Percentiles rank a stretch among this genome's conserved stretches.
phyloP scores from a whole-genome alignment of 2,797 vertebrate species.

The Pseudochirops corinnae region DNA sequence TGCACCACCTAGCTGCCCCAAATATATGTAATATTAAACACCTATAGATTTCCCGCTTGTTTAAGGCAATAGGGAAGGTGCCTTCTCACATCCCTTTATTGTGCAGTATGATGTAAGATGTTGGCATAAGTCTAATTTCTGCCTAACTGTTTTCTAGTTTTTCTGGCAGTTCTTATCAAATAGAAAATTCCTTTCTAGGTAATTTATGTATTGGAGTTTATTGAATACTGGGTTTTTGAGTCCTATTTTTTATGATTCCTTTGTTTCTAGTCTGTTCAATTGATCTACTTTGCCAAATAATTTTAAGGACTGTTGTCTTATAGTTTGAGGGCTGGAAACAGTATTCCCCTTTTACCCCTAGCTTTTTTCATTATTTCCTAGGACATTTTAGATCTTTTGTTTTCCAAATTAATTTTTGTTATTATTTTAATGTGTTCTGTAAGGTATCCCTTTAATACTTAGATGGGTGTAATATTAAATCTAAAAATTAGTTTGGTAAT shows the following conservation, averaged over 20 bases:
- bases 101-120: background rate
- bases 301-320: background rate
- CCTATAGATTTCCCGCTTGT: background rate
- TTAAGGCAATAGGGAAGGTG: background rate
- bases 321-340: background rate
- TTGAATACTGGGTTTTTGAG: background rate
- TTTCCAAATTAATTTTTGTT: background rate
- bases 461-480: background rate
- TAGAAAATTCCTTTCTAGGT: background rate
- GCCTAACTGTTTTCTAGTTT: background rate
- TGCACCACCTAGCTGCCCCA: no score
- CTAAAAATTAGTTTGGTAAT: background rate
- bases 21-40: background rate
- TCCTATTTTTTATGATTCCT: background rate
- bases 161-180: no score
- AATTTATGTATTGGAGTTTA: background rate
- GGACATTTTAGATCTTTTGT: background rate
- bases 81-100: background rate
- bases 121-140: background rate
- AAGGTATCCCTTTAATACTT: background rate
- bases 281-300: background rate
- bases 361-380: background rate
- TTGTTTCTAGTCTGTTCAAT: background rate
- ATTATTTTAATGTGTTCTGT: background rate
- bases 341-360: background rate